A percentile compares a stretch with the other conserved stretches of the same genome.
phyloP scores from a whole-genome alignment of 1,140 invertebrate species.

The Danaus melanippus region DNA sequence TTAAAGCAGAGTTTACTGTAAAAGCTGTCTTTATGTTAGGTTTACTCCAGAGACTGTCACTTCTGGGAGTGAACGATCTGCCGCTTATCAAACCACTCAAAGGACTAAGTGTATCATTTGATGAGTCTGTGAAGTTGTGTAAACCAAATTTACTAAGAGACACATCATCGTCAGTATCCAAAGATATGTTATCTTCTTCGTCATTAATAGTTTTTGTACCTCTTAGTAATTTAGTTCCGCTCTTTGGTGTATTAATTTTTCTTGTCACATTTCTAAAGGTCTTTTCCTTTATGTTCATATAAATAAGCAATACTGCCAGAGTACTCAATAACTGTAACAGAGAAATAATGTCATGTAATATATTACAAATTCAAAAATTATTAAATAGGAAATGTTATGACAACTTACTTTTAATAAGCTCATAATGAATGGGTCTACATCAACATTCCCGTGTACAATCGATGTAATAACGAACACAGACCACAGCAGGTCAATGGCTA shows the following conservation, averaged over 20 bases:
- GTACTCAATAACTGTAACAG: slow-evolving; percentile 47
- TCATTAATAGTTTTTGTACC: slow-evolving; percentile 34
- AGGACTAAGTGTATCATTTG: slow-evolving; percentile 43
- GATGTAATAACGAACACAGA: slow-evolving; percentile 46
- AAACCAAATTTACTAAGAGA: slow-evolving; percentile 61
- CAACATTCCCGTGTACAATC: slow-evolving; percentile 31
- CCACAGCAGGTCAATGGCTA: slow-evolving; percentile 52
- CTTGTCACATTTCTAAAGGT: slow-evolving; percentile 25
- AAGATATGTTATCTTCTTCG: slow-evolving; percentile 39
- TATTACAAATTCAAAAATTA: slow-evolving; percentile 3
- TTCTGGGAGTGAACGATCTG: slow-evolving; percentile 47
- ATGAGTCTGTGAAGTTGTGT: slow-evolving; percentile 54
- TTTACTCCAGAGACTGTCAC: slow-evolving; percentile 50
- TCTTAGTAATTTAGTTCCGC: slow-evolving; percentile 41
- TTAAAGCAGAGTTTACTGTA: slow-evolving; percentile 43
- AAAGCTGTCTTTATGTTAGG: slow-evolving; percentile 58
- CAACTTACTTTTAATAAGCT: slow-evolving; percentile 52
- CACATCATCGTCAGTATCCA: slow-evolving; percentile 60
- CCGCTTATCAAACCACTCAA: slow-evolving; percentile 47
- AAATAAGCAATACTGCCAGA: slow-evolving; percentile 40
- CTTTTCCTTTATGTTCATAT: slow-evolving; percentile 41
- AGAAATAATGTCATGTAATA: slow-evolving; percentile 4
- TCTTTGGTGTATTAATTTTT: slow-evolving; percentile 37
- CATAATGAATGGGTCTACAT: slow-evolving; percentile 34
- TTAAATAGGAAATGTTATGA: slow-evolving; percentile 7